Conservation (phyloP, 2,888 invertebrate genomes). For the Stegophylla sp. region DNA sequence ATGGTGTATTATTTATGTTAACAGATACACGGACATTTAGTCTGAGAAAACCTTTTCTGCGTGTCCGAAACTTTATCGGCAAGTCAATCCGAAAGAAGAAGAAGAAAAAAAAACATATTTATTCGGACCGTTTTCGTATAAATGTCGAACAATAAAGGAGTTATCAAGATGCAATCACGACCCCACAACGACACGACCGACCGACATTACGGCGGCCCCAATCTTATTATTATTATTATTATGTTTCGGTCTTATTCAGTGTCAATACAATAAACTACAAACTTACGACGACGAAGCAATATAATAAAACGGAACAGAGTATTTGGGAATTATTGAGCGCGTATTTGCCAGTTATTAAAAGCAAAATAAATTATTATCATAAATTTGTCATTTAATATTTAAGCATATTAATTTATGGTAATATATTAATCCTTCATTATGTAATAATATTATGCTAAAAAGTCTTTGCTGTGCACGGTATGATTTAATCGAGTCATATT, state of each 20-base stretch:
- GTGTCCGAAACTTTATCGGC: conserved; percentile 24
- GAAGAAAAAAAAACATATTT: conserved; percentile 11
- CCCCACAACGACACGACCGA: conserved; percentile 13
- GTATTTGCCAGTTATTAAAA: not conserved
- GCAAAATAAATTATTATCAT: not conserved
- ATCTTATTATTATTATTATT: conserved; percentile 9
- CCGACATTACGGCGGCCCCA: not conserved
- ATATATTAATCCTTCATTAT: no score
- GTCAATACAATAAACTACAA: conserved; percentile 27
- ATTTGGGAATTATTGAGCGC: not conserved
- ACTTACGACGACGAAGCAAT: conserved; percentile 9
- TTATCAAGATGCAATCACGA: conserved; percentile 16
- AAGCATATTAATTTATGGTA: no score
- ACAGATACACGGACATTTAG: conserved; percentile 23
- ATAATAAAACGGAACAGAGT: not conserved
- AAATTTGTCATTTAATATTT: no score
- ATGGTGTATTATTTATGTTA: conserved; percentile 45
- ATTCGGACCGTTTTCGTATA: conserved; percentile 24
- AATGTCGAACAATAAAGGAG: conserved; percentile 41
- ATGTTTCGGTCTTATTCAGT: conserved; percentile 17
- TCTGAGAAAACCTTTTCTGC: not conserved
- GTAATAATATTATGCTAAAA: no score
- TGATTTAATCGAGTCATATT: no score
- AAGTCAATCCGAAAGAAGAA: conserved; percentile 22
- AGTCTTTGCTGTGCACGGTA: no score